phyloP scores from a whole-genome alignment of 1,140 invertebrate species.

The Homalodisca vitripennis region DNA sequence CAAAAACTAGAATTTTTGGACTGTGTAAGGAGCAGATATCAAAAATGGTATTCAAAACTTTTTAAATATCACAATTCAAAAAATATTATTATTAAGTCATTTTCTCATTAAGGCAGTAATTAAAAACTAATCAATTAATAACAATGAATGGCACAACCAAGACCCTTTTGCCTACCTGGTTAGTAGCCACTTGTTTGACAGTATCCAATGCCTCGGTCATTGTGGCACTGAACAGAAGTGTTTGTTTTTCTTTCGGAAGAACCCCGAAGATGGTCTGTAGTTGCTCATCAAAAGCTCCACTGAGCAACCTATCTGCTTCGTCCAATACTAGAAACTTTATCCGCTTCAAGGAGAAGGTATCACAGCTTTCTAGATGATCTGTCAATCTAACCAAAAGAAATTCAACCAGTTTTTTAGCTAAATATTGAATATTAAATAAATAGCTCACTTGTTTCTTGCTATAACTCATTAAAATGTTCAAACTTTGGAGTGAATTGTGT shows the following conservation, averaged over 20 bases:
- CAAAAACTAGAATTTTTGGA: too few species aligned
- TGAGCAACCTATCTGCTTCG: slow-evolving; percentile 88
- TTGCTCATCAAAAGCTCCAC: slow-evolving; percentile 76
- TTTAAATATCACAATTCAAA: not conserved
- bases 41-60: too few species aligned
- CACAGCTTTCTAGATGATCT: slow-evolving; percentile 83
- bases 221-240: slow-evolving; percentile 93
- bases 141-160: too few species aligned
- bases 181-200: slow-evolving; percentile 61
- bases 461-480: too few species aligned
- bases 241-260: slow-evolving; percentile 79
- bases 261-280: slow-evolving; percentile 79
- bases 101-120: not conserved
- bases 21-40: too few species aligned
- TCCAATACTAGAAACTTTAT: slow-evolving; percentile 88
- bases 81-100: not conserved
- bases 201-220: slow-evolving; percentile 83
- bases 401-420: too few species aligned
- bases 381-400: slow-evolving; percentile 56
- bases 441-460: too few species aligned
- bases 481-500: too few species aligned
- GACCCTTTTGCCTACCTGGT: slow-evolving; percentile 13
- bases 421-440: too few species aligned
- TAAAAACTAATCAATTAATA: too few species aligned
- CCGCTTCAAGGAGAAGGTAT: slow-evolving; percentile 77